These are phyloP conservation scores for Labia minor DNA, from an alignment of 2,888 invertebrate genomes.

Conservation along the genomic window DNA sequence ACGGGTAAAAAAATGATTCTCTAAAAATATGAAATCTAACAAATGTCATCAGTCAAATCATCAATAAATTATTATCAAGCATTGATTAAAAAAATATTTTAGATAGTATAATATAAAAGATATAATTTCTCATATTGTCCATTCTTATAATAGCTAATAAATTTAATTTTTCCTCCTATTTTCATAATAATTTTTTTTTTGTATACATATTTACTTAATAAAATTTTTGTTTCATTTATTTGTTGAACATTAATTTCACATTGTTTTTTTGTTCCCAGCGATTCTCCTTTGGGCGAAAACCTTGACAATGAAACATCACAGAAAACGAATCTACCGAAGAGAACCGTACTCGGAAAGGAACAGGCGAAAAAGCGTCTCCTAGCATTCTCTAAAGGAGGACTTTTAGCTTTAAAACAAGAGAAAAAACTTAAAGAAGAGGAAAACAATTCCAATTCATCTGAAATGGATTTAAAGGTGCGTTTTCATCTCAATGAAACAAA, in stretches of 20 bases:
- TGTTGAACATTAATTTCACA: neutral
- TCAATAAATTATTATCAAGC: too few relatives aligned
- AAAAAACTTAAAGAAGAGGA: neutral
- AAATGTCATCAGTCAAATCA: too few relatives aligned
- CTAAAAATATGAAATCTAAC: too few relatives aligned
- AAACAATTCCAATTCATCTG: neutral
- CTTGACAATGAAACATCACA: neutral
- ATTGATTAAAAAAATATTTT: too few relatives aligned
- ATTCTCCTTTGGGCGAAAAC: neutral
- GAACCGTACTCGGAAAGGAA: constrained; percentile 32
- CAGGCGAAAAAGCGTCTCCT: constrained; percentile 37
- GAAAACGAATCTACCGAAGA: neutral
- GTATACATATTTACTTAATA: too few relatives aligned
- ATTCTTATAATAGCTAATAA: too few relatives aligned
- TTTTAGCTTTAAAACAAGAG: neutral
- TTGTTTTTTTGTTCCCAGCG: neutral
- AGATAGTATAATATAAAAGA: too few relatives aligned
- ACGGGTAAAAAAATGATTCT: too few relatives aligned
- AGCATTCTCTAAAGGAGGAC: constrained; percentile 34
- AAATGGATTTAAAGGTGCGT: neutral
- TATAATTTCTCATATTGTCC: too few relatives aligned
- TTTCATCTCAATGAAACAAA: neutral
- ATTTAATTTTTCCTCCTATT: too few relatives aligned
- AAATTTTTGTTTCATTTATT: neutral
- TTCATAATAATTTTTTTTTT: neutral